Conservation (phyloP, 2,797 vertebrate genomes). For the Micromesistius poutassou region DNA sequence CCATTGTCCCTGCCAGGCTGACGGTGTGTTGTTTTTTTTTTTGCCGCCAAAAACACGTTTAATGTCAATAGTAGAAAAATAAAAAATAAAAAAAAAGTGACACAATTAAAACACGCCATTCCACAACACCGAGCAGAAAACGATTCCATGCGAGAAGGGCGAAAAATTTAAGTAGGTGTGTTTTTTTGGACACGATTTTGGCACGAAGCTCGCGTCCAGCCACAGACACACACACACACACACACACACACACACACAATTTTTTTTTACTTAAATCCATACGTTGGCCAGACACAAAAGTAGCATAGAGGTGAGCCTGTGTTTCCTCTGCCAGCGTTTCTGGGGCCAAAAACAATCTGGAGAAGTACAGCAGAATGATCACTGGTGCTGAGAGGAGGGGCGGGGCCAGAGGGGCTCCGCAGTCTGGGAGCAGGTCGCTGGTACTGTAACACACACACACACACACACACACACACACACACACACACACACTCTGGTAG, state of each 20-base stretch:
- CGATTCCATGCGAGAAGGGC: conserved; percentile 23
- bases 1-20: conserved; percentile 29
- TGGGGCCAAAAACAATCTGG: conserved; percentile 76
- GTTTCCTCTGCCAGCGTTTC: conserved; percentile 69
- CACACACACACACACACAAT: background rate
- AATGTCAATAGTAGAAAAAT: conserved; percentile 40
- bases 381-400: conserved; percentile 73
- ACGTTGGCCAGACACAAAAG: conserved; percentile 66
- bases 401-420: conserved; percentile 61
- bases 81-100: conserved; percentile 18
- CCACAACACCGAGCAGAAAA: conserved; percentile 29
- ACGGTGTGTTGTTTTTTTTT: background rate
- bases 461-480: no score
- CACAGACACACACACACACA: conserved; percentile 45
- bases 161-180: conserved; percentile 39
- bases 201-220: conserved; percentile 37
- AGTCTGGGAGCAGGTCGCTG: conserved; percentile 41
- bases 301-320: conserved; percentile 71
- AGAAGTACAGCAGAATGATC: conserved; percentile 70
- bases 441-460: conserved; percentile 40
- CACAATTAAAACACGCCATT: conserved; percentile 54
- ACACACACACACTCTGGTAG: conserved; percentile 11
- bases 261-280: conserved; percentile 50
- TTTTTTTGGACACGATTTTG: conserved; percentile 55
- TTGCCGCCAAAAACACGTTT: conserved; percentile 51